These are phyloP conservation scores for Helobdella robusta DNA, from an alignment of 2,888 invertebrate species.

Conservation along the genomic window DNA sequence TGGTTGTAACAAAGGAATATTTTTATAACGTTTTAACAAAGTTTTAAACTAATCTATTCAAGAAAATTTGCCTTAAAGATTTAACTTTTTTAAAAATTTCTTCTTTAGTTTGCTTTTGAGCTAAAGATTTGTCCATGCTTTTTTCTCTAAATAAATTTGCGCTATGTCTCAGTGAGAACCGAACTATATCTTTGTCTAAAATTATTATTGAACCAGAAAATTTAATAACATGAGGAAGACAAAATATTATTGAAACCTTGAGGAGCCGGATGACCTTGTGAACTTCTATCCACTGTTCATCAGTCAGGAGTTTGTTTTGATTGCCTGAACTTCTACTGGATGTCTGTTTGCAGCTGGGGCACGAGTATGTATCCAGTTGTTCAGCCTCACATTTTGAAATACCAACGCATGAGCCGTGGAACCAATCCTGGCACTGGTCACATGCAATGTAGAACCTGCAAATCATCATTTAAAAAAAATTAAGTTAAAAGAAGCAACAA, in stretches of 20 bases:
- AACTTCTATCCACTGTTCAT: slow-evolving; percentile 26
- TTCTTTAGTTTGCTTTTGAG: no score
- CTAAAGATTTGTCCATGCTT: no score
- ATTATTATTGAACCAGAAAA: neutral
- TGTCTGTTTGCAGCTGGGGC: slow-evolving; percentile 67
- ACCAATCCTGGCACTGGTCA: slow-evolving; percentile 97
- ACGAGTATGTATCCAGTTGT: slow-evolving; percentile 87
- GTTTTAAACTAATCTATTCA: no score
- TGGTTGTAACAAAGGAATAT: no score
- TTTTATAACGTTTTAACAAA: no score
- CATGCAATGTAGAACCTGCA: slow-evolving; percentile 93
- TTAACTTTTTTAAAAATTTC: no score
- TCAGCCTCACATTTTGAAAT: slow-evolving; percentile 55
- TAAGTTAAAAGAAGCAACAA: neutral
- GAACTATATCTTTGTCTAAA: neutral
- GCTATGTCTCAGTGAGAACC: no score
- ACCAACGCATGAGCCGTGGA: slow-evolving; percentile 93
- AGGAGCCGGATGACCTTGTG: slow-evolving; percentile 22
- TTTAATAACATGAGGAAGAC: neutral
- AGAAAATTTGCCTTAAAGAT: no score
- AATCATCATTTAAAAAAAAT: neutral
- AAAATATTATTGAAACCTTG: slow-evolving; percentile 23
- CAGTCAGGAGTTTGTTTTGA: neutral
- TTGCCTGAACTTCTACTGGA: slow-evolving; percentile 8
- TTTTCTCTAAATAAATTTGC: no score